Conservation (phyloP, 2,113 vertebrate species). For the Pseudorectes ferrugineus region DNA sequence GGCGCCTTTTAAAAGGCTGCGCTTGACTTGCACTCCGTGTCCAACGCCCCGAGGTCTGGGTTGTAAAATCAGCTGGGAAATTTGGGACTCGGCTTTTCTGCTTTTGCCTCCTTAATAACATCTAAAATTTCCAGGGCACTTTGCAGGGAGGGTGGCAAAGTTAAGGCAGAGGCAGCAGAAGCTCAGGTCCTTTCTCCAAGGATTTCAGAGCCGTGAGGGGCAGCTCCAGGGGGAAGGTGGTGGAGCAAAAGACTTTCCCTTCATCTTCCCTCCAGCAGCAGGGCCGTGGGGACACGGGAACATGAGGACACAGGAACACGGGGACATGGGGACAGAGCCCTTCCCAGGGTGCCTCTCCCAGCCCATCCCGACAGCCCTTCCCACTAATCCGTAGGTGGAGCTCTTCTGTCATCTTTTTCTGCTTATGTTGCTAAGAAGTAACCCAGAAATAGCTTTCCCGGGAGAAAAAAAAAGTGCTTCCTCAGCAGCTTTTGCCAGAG, state of each 20-base stretch:
- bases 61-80: neutral
- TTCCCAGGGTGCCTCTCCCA: neutral
- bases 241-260: neutral
- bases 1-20: neutral
- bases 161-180: neutral
- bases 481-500: constrained; percentile 37
- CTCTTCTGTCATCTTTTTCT: constrained; percentile 60
- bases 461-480: neutral
- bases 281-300: neutral
- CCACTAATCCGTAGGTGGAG: constrained; percentile 56
- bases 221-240: neutral
- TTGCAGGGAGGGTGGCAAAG: neutral
- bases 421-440: constrained; percentile 37
- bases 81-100: neutral
- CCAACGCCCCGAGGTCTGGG: neutral
- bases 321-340: neutral
- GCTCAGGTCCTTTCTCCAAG: neutral
- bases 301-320: neutral
- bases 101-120: neutral
- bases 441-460: constrained; percentile 44
- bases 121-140: neutral
- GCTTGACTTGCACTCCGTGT: neutral
- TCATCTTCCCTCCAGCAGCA: rapidly evolving
- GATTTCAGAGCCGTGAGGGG: rapidly evolving
- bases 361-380: constrained; percentile 13